Percentiles rank a stretch among this genome's conserved stretches.
These are phyloP conservation scores for Tupaia tana DNA, from an alignment of 2,113 vertebrate genomes.

Conservation along the genomic window DNA sequence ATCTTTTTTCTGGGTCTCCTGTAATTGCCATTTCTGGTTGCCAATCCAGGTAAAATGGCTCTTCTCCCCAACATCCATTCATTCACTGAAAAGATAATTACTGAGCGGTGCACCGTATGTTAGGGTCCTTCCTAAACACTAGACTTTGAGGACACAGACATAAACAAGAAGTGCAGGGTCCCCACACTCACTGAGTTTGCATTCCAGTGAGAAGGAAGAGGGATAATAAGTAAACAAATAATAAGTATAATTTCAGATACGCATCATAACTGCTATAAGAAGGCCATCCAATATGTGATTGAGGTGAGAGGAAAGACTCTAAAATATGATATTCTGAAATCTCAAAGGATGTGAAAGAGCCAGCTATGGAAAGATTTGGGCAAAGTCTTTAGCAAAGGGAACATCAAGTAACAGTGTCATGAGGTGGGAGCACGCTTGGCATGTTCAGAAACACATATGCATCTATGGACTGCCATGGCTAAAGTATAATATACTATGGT, in stretches of 20 bases:
- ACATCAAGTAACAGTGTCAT: neutral
- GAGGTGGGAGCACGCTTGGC: neutral
- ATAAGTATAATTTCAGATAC: neutral
- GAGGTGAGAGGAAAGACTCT: neutral
- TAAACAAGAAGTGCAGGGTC: neutral
- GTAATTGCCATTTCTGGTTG: neutral
- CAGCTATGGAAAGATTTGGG: neutral
- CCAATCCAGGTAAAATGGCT: neutral
- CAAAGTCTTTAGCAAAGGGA: neutral
- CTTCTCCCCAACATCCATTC: neutral
- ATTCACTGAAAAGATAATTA: neutral
- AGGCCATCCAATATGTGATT: neutral
- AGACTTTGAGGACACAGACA: neutral
- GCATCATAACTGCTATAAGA: neutral
- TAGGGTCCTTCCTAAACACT: neutral
- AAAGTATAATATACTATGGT: neutral
- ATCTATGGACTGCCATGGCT: neutral
- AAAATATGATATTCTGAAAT: conserved; percentile 37
- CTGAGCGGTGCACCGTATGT: neutral
- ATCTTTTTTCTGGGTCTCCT: neutral
- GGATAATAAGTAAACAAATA: neutral
- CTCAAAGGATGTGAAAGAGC: neutral
- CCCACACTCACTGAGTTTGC: neutral
- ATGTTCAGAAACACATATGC: neutral
- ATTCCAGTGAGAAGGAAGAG: neutral